These are phyloP conservation scores for Nixonia krombeini DNA, from an alignment of 1,140 invertebrate genomes.

Conservation along the genomic window DNA sequence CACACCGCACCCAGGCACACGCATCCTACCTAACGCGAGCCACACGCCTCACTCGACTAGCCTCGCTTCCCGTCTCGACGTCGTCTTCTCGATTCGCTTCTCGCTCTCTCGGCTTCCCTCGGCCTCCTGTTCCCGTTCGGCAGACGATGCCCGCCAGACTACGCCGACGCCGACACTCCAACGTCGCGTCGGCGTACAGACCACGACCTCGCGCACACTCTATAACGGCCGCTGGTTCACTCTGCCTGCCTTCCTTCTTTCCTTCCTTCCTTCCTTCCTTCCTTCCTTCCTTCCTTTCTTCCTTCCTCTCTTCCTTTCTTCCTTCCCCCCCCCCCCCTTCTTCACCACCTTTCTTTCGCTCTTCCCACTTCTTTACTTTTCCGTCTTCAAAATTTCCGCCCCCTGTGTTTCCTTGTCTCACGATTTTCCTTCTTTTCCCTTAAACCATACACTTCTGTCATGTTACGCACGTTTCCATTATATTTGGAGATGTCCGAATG, in stretches of 20 bases:
- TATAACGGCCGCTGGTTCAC: too few relatives aligned
- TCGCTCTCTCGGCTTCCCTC: constrained; percentile 26
- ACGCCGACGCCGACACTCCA: constrained; percentile 59
- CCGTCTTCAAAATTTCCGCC: too few relatives aligned
- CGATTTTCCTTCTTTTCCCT: neutral
- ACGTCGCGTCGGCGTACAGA: constrained; percentile 60
- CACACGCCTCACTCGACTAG: constrained; percentile 63
- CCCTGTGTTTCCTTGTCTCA: neutral
- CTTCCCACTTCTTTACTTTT: neutral
- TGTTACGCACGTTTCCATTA: constrained; percentile 32
- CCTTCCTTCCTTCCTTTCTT: too few relatives aligned
- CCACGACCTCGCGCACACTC: constrained; percentile 53
- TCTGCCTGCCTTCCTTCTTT: too few relatives aligned
- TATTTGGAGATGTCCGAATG: constrained; percentile 46
- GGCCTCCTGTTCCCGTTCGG: constrained; percentile 54
- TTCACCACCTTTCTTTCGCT: neutral
- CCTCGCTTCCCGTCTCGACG: constrained; percentile 12
- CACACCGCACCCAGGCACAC: constrained; percentile 70
- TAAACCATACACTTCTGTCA: too few relatives aligned
- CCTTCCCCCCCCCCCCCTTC: neutral
- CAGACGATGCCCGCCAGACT: constrained; percentile 57
- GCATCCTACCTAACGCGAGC: constrained; percentile 70
- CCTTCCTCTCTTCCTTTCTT: too few relatives aligned
- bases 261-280: too few relatives aligned
- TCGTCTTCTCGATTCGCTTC: constrained; percentile 13